phyloP scores from a whole-genome alignment of 1,140 invertebrate species.

The Pseudachorutes palmiensis region DNA sequence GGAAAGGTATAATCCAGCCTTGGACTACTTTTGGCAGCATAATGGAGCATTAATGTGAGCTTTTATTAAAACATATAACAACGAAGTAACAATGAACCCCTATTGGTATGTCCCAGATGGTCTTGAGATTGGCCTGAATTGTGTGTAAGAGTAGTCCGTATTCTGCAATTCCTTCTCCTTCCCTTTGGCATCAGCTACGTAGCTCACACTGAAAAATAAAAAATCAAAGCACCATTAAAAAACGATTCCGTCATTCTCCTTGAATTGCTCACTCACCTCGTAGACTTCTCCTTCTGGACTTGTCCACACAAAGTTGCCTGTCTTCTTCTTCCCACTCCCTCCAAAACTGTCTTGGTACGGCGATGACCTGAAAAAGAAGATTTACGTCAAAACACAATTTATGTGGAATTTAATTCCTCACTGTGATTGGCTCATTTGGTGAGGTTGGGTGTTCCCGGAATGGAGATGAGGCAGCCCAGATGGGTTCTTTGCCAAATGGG shows the following conservation, averaged over 20 bases:
- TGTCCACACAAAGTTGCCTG: conserved; percentile 2
- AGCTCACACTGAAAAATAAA: neutral
- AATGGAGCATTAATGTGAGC: no score
- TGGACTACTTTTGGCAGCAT: no score
- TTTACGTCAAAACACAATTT: neutral
- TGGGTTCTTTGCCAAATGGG: conserved; percentile 21
- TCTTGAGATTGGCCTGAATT: no score
- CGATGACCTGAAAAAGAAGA: neutral
- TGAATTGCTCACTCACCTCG: neutral
- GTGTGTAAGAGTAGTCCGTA: no score
- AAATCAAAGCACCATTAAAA: neutral
- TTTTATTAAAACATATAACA: no score
- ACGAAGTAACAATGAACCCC: no score
- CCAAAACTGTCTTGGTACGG: neutral
- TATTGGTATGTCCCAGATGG: no score
- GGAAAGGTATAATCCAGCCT: no score
- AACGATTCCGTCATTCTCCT: neutral
- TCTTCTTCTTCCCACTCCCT: conserved; percentile 9
- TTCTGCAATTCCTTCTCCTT: no score
- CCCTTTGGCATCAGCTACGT: conserved; percentile 6
- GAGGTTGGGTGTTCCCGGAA: conserved; percentile 25
- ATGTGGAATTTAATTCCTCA: neutral
- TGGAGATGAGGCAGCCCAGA: conserved; percentile 21
- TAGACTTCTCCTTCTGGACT: conserved; percentile 14
- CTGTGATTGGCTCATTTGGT: neutral